Conservation (phyloP, 2,888 invertebrate species). For the Nomada lathburiana region DNA sequence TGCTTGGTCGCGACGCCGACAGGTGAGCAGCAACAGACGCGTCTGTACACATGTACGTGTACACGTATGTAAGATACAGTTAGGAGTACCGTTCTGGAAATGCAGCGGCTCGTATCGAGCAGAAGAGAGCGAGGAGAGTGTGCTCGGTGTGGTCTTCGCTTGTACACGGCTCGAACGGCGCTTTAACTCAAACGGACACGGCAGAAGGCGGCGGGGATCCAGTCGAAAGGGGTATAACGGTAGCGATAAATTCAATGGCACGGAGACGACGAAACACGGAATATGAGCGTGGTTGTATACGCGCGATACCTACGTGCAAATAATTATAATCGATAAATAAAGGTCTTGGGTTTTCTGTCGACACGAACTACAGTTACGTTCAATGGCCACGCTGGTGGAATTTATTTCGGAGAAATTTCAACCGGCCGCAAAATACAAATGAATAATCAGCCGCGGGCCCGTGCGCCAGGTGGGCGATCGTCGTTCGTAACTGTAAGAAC, state of each 20-base stretch:
- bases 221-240: conserved; percentile 70
- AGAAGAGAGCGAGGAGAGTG: conserved; percentile 72
- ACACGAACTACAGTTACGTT: conserved; percentile 1
- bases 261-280: conserved; percentile 50
- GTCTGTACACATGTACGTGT: conserved; percentile 35
- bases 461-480: not conserved
- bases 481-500: not conserved
- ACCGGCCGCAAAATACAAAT: not conserved
- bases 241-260: conserved; percentile 65
- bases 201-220: conserved; percentile 57
- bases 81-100: conserved; percentile 82
- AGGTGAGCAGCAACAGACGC: conserved; percentile 66
- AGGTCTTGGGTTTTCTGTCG: not conserved
- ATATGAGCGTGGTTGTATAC: conserved; percentile 13
- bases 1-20: conserved; percentile 59
- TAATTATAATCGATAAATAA: conserved; percentile 38
- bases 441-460: not conserved
- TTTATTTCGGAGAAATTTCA: not conserved
- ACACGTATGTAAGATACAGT: conserved; percentile 77
- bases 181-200: conserved; percentile 66
- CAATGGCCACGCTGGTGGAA: not conserved
- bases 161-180: conserved; percentile 52
- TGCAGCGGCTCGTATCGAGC: conserved; percentile 75
- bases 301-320: conserved; percentile 28
- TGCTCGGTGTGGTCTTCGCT: conserved; percentile 43